These are phyloP conservation scores for Phrynocephalus vlangalii DNA, from an alignment of 2,797 vertebrate species.

Conservation along the genomic window DNA sequence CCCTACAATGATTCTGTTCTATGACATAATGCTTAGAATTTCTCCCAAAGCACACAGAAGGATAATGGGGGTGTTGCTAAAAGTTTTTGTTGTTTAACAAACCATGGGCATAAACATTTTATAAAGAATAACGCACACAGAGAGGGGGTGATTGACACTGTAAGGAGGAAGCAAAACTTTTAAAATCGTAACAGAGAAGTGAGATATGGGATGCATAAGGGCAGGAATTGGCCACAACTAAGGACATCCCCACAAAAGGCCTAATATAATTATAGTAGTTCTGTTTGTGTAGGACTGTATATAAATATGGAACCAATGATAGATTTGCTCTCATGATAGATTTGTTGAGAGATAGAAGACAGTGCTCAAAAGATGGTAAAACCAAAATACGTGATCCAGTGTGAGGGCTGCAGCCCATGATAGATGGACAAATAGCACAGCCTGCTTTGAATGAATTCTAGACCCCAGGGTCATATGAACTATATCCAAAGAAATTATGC, in stretches of 20 bases:
- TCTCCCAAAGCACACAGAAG: not conserved
- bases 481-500: too few relatives aligned
- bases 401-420: too few relatives aligned
- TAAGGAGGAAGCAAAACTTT: not conserved
- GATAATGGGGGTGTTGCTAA: not conserved
- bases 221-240: not conserved
- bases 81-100: not conserved
- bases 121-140: not conserved
- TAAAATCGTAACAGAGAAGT: not conserved
- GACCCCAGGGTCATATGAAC: too few relatives aligned
- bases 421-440: too few relatives aligned
- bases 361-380: too few relatives aligned
- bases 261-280: not conserved
- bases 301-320: not conserved
- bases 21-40: too few relatives aligned
- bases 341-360: not conserved
- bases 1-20: too few relatives aligned
- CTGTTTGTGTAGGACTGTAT: not conserved
- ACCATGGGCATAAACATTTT: not conserved
- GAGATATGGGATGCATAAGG: not conserved
- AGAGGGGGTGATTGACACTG: not conserved
- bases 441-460: too few relatives aligned
- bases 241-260: not conserved
- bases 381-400: too few relatives aligned
- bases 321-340: not conserved